phyloP scores from a whole-genome alignment of 1,140 invertebrate species.

The Plectrocnemia conspersa region DNA sequence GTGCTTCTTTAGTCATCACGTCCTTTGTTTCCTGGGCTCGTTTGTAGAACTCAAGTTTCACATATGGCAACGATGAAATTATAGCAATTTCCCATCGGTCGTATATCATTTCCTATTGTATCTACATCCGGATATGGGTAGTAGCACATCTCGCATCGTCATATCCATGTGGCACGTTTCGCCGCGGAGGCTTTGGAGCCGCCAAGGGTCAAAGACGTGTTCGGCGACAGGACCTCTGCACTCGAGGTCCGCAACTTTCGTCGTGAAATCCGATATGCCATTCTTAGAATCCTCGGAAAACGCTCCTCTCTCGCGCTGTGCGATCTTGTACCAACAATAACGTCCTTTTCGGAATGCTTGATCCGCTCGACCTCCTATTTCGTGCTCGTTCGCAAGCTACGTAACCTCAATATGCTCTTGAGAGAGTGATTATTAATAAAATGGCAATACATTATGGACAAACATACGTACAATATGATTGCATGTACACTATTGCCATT shows the following conservation, averaged over 20 bases:
- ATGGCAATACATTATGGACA: too few relatives aligned
- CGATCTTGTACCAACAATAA: background rate
- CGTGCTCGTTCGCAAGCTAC: too few relatives aligned
- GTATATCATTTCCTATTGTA: background rate
- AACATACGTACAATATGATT: too few relatives aligned
- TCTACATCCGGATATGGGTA: conserved; percentile 1
- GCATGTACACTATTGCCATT: too few relatives aligned
- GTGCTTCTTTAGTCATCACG: too few relatives aligned
- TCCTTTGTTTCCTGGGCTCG: too few relatives aligned
- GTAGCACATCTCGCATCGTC: conserved; percentile 21
- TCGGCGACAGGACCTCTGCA: background rate
- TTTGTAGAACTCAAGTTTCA: background rate
- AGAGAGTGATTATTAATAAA: too few relatives aligned
- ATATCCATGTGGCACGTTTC: conserved; percentile 25
- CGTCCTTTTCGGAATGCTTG: too few relatives aligned
- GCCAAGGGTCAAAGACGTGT: conserved; percentile 14
- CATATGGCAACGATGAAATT: background rate
- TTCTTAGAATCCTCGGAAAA: conserved; percentile 5
- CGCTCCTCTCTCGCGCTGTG: background rate
- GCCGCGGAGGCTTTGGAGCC: conserved; percentile 10
- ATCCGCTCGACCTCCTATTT: too few relatives aligned
- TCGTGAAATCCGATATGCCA: background rate
- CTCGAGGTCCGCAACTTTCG: background rate
- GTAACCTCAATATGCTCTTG: too few relatives aligned
- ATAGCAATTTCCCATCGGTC: background rate